A percentile compares a stretch with the other conserved stretches of the same genome.
phyloP scores from a whole-genome alignment of 2,888 invertebrate species.

The Neelides folsomi region DNA sequence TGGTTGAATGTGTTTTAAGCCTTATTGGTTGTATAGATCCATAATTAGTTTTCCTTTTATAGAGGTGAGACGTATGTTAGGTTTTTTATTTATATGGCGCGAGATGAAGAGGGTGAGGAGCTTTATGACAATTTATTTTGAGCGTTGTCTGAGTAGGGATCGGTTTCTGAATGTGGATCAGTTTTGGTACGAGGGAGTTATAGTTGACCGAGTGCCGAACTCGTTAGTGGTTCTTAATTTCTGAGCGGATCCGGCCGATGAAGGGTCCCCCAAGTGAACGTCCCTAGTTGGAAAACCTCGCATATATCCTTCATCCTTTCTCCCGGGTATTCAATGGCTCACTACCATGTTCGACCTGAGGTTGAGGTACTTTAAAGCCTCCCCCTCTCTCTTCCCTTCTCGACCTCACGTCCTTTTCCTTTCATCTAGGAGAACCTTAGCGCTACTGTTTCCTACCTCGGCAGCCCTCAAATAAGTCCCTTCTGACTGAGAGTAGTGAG shows the following conservation, averaged over 20 bases:
- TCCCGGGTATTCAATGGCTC: constrained; percentile 3
- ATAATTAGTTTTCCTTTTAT: too few species aligned
- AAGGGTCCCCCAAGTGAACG: constrained; percentile 17
- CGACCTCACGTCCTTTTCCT: constrained; percentile 1
- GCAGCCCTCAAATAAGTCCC: too few species aligned
- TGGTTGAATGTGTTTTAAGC: too few species aligned
- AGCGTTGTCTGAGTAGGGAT: too few species aligned
- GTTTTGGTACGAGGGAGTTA: constrained; percentile 17
- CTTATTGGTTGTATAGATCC: too few species aligned
- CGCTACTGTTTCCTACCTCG: too few species aligned
- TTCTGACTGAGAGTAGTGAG: too few species aligned
- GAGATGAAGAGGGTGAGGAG: too few species aligned
- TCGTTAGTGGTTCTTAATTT: constrained; percentile 13
- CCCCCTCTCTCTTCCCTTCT: constrained; percentile 1
- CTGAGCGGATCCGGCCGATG: constrained; percentile 7
- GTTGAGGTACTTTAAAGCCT: constrained; percentile 4
- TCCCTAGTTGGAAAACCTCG: constrained; percentile 14
- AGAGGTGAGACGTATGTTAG: too few species aligned
- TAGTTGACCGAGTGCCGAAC: constrained; percentile 7
- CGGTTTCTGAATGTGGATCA: constrained; percentile 5
- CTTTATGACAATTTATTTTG: too few species aligned
- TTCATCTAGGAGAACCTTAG: neutral
- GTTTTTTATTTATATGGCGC: too few species aligned
- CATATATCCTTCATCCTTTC: constrained; percentile 4
- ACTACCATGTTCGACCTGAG: constrained; percentile 1